A percentile compares a stretch with the other conserved stretches of the same genome.
Evolutionary conservation across 1,140 invertebrate genomes (phyloP).

Genomic region (Trinorchestia longiramus): DNA sequence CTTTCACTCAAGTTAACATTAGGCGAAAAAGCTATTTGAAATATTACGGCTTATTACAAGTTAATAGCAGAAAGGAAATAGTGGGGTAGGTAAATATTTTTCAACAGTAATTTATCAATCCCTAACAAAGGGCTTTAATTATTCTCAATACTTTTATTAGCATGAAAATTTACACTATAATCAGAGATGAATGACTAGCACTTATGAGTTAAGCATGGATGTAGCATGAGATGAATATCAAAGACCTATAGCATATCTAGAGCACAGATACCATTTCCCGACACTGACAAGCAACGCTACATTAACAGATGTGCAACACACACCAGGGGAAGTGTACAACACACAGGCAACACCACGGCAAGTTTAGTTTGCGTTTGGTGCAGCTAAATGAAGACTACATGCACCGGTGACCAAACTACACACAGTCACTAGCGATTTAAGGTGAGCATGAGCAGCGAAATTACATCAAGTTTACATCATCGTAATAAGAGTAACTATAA

Average conservation of each 20-base stretch:
- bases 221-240: constrained; percentile 2
- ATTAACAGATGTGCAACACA: background rate
- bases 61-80: constrained; percentile 1
- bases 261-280: constrained; percentile 20
- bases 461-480: background rate
- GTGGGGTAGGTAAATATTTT: constrained; percentile 1
- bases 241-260: constrained; percentile 9
- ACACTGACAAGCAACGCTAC: constrained; percentile 24
- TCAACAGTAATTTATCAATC: constrained; percentile 38
- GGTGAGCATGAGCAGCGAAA: background rate
- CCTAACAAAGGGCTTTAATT: background rate
- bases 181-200: background rate
- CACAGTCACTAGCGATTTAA: background rate
- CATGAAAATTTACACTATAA: constrained; percentile 39
- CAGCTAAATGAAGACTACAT: background rate
- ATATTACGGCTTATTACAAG: background rate
- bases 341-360: constrained; percentile 14
- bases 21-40: background rate
- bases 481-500: background rate
- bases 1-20: background rate
- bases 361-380: background rate
- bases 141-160: constrained; percentile 13
- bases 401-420: background rate
- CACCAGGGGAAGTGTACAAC: background rate
- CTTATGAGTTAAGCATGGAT: constrained; percentile 6